Percentiles rank a stretch among this genome's conserved stretches.
Conservation (phyloP, 2,797 vertebrate genomes). For the Podargus strigoides region DNA sequence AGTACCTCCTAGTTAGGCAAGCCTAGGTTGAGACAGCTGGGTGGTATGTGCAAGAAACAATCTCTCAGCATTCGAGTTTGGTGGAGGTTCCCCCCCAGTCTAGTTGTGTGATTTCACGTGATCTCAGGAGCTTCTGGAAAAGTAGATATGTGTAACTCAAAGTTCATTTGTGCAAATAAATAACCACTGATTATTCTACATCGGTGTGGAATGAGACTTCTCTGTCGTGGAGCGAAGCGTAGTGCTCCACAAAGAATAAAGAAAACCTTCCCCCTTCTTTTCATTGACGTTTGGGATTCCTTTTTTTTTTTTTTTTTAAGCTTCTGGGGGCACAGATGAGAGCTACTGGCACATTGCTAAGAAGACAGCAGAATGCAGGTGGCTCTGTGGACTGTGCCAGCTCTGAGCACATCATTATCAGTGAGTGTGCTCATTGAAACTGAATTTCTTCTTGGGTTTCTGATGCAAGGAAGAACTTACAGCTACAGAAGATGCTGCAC, state of each 20-base stretch:
- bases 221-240: background rate
- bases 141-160: background rate
- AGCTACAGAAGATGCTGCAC: background rate
- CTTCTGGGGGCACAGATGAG: too few species aligned
- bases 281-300: too few species aligned
- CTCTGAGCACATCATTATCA: accelerated
- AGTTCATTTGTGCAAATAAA: background rate
- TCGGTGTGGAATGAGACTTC: background rate
- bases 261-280: background rate
- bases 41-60: background rate
- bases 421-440: accelerated
- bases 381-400: background rate
- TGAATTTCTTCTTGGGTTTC: background rate
- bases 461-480: background rate
- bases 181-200: background rate
- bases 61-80: background rate
- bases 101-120: background rate
- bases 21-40: background rate
- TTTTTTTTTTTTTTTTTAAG: too few species aligned
- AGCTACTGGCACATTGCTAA: too few species aligned
- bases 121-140: background rate
- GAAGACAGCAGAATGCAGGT: background rate
- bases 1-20: background rate
- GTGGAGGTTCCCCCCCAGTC: too few species aligned
- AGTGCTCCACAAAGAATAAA: background rate